phyloP scores from a whole-genome alignment of 2,113 vertebrate genomes.

The Paratilapia polleni region DNA sequence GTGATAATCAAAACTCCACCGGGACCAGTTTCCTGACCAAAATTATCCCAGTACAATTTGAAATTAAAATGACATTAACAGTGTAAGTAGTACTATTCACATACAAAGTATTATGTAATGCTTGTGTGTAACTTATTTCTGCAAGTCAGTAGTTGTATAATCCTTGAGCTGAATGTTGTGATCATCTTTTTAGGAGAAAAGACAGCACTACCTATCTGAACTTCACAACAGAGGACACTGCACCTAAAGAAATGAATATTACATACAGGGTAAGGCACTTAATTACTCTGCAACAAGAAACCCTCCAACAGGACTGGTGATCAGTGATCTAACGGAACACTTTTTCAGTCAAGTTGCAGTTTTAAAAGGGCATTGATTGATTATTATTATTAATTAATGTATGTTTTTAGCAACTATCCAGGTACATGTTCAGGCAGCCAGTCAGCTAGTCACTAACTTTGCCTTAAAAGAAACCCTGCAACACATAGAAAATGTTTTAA shows the following conservation, averaged over 20 bases:
- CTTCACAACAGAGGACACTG: constrained; percentile 65
- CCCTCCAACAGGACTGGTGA: background rate
- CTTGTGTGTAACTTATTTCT: background rate
- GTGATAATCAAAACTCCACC: constrained; percentile 72
- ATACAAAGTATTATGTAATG: background rate
- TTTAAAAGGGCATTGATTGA: background rate
- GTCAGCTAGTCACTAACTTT: background rate
- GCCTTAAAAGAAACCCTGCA: too few species aligned
- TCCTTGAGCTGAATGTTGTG: background rate
- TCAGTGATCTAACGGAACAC: background rate
- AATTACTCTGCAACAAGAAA: background rate
- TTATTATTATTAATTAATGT: background rate
- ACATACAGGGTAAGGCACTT: constrained; percentile 55
- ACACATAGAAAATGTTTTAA: too few species aligned
- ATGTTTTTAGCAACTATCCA: background rate
- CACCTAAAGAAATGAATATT: constrained; percentile 37
- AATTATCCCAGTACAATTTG: constrained; percentile 64
- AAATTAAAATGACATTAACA: constrained; percentile 65
- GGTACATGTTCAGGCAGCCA: background rate
- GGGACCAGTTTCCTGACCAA: constrained; percentile 17
- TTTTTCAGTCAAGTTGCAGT: background rate
- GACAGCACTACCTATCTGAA: constrained; percentile 60
- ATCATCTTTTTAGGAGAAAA: constrained; percentile 40
- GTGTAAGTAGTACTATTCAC: constrained; percentile 63
- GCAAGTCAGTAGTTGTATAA: background rate